Evolutionary conservation across 2,888 invertebrate species (phyloP).

Genomic region (Carcina quercana): DNA sequence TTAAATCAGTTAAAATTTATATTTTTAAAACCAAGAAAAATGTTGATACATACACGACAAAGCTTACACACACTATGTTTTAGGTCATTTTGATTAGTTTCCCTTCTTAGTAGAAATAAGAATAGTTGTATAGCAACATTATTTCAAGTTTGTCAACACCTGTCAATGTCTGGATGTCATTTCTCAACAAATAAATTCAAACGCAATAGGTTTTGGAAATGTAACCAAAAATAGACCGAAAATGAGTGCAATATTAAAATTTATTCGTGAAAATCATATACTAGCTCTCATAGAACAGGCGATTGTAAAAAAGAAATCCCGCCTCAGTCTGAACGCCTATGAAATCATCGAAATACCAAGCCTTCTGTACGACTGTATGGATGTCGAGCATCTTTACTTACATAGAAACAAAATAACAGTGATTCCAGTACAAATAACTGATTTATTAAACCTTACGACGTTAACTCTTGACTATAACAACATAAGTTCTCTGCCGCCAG

Average conservation of each 20-base stretch:
- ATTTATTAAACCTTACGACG: slow-evolving; percentile 73
- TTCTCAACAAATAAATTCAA: slow-evolving; percentile 48
- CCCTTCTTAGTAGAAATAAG: slow-evolving; percentile 5
- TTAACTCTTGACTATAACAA: slow-evolving; percentile 80
- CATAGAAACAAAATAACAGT: slow-evolving; percentile 76
- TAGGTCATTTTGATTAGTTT: no score
- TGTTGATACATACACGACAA: no score
- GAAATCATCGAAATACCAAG: slow-evolving; percentile 77
- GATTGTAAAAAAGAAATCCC: slow-evolving; percentile 71
- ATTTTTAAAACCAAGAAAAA: no score
- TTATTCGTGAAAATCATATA: slow-evolving; percentile 80
- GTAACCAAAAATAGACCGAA: slow-evolving; percentile 40
- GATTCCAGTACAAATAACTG: slow-evolving; percentile 62
- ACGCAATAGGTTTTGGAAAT: slow-evolving; percentile 53
- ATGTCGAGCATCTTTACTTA: slow-evolving; percentile 76
- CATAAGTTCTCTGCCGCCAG: slow-evolving; percentile 73
- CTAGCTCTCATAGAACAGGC: slow-evolving; percentile 79
- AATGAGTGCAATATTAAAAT: slow-evolving; percentile 80
- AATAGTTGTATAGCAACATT: slow-evolving; percentile 1
- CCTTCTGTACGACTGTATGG: slow-evolving; percentile 69
- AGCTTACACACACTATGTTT: no score
- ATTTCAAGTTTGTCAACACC: slow-evolving; percentile 3
- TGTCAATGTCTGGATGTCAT: slow-evolving; percentile 21
- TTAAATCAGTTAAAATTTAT: no score
- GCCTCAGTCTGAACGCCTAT: slow-evolving; percentile 77